A percentile compares a stretch with the other conserved stretches of the same genome.
Conservation (phyloP, 2,888 invertebrate species). For the Mythimna impura region DNA sequence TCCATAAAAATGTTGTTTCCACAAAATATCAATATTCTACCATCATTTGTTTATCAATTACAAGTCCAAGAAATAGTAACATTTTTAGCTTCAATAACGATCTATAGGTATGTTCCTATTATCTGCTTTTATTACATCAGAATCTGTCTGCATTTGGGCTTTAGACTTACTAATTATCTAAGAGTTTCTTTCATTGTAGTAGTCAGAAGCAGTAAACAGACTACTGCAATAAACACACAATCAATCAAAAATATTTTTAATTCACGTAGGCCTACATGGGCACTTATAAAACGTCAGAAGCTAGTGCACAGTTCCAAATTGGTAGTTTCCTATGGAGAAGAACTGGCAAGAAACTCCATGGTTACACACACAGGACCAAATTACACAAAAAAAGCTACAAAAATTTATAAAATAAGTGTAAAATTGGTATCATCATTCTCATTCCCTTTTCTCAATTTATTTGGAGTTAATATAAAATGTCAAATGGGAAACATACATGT, state of each 20-base stretch:
- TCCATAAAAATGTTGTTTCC: no score
- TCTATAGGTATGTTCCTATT: background rate
- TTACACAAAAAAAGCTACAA: background rate
- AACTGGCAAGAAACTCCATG: no score
- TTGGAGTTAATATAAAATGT: background rate
- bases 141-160: background rate
- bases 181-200: no score
- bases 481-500: no score
- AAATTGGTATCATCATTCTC: background rate
- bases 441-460: background rate
- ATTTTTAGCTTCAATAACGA: constrained; percentile 24
- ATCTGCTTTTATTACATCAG: constrained; percentile 1
- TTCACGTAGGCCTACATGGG: no score
- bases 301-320: no score
- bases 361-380: no score
- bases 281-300: no score
- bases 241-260: no score
- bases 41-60: background rate
- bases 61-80: background rate
- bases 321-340: no score
- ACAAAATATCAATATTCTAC: background rate
- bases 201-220: no score
- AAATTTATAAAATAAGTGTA: background rate
- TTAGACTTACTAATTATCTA: background rate
- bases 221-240: no score